Evolutionary conservation across 2,113 vertebrate species (phyloP).

Genomic region (Vidua chalybeata): DNA sequence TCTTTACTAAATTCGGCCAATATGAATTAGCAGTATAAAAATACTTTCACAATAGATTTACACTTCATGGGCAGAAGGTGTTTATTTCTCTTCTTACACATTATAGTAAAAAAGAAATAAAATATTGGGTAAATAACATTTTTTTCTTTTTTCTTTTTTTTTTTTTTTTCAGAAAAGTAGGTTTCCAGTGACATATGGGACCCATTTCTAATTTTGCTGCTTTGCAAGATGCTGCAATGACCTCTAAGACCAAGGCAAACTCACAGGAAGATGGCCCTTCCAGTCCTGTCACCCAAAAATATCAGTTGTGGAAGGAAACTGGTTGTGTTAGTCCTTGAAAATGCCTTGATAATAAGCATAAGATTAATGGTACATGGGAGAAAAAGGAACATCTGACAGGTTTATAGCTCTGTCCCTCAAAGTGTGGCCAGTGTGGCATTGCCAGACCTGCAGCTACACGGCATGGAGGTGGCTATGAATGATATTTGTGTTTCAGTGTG

Average conservation of each 20-base stretch:
- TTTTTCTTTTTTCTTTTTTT: not conserved
- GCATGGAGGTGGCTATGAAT: not conserved
- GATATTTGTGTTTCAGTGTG: not conserved
- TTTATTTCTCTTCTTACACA: not conserved
- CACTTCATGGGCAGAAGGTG: not conserved
- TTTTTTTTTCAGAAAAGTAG: not conserved
- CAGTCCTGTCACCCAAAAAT: not conserved
- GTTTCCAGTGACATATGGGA: not conserved
- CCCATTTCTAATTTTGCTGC: not conserved
- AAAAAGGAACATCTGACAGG: not conserved
- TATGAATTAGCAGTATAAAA: not conserved
- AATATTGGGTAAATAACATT: not conserved
- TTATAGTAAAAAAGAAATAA: not conserved
- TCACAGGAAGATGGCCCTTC: not conserved
- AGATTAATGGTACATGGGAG: not conserved
- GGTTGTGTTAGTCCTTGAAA: not conserved
- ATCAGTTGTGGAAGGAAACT: not conserved
- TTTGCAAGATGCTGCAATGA: not conserved
- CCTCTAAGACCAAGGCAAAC: not conserved
- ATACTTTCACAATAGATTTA: not conserved
- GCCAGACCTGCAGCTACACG: not conserved
- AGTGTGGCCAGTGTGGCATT: not conserved
- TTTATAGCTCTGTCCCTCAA: not conserved
- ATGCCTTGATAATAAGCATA: not conserved
- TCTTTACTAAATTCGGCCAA: not conserved